Percentiles rank a stretch among this genome's conserved stretches.
These are phyloP conservation scores for Eulemur mongoz DNA, from an alignment of 2,797 vertebrate species.

Conservation along the genomic window DNA sequence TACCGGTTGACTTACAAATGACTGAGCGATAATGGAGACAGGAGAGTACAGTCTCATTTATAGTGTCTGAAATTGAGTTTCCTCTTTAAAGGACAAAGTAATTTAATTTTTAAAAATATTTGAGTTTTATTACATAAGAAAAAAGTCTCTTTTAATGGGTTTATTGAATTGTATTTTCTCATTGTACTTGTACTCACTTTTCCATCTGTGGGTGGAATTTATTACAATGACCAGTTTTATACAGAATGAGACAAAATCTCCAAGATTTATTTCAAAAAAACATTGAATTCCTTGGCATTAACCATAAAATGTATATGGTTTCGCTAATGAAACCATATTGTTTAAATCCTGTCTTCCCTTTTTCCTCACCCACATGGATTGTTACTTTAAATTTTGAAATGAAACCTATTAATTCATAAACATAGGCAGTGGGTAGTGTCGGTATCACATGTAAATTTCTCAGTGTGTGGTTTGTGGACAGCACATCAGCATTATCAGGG, in stretches of 20 bases:
- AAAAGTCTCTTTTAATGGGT: not conserved
- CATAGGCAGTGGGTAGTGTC: not conserved
- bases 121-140: not conserved
- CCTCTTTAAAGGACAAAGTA: conserved; percentile 27
- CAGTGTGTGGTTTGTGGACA: not conserved
- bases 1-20: not conserved
- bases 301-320: not conserved
- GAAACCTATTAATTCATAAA: not conserved
- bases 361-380: not conserved
- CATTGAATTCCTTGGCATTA: not conserved
- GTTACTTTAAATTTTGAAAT: not conserved
- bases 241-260: not conserved
- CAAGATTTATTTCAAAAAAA: not conserved
- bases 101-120: conserved; percentile 27
- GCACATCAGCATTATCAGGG: not conserved
- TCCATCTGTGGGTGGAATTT: not conserved
- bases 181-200: conserved; percentile 7
- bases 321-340: not conserved
- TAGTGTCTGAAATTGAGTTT: not conserved
- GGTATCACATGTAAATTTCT: not conserved
- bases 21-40: not conserved
- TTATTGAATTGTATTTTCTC: conserved; percentile 3
- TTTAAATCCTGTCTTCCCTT: not conserved
- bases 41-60: not conserved
- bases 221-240: not conserved